These are phyloP conservation scores for Rhinophrynus dorsalis DNA, from an alignment of 2,797 vertebrate genomes.

Conservation along the genomic window DNA sequence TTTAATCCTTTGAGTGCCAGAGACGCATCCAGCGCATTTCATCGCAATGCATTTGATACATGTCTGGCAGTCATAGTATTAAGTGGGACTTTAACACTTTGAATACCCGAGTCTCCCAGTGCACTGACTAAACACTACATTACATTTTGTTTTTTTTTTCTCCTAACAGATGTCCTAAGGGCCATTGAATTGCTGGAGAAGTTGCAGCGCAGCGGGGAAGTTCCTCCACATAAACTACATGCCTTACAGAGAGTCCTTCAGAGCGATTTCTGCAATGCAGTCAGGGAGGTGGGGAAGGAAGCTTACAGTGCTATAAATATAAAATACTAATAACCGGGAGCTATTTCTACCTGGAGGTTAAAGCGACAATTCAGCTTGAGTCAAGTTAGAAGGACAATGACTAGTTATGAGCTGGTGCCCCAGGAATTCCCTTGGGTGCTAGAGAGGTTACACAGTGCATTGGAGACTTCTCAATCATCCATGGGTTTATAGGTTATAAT, in stretches of 20 bases:
- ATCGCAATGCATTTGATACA: no score
- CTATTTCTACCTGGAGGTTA: neutral
- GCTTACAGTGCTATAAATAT: neutral
- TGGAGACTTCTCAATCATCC: no score
- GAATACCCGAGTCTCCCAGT: no score
- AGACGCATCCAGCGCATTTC: no score
- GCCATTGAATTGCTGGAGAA: conserved; percentile 97
- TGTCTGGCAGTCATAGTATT: no score
- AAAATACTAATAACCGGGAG: neutral
- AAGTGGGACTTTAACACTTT: no score
- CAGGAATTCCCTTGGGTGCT: no score
- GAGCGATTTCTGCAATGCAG: conserved; percentile 97
- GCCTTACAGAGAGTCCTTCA: conserved; percentile 95
- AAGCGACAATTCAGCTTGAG: neutral
- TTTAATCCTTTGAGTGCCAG: no score
- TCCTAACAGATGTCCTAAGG: conserved; percentile 86
- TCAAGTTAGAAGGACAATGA: neutral
- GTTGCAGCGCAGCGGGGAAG: conserved; percentile 93
- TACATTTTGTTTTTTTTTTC: neutral
- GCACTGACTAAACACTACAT: no score
- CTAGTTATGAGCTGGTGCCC: no score
- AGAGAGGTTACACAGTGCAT: no score
- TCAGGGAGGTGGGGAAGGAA: conserved; percentile 80
- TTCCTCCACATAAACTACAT: conserved; percentile 95
- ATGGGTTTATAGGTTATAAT: no score